phyloP scores from a whole-genome alignment of 2,113 vertebrate species.

The Alligator mississippiensis region DNA sequence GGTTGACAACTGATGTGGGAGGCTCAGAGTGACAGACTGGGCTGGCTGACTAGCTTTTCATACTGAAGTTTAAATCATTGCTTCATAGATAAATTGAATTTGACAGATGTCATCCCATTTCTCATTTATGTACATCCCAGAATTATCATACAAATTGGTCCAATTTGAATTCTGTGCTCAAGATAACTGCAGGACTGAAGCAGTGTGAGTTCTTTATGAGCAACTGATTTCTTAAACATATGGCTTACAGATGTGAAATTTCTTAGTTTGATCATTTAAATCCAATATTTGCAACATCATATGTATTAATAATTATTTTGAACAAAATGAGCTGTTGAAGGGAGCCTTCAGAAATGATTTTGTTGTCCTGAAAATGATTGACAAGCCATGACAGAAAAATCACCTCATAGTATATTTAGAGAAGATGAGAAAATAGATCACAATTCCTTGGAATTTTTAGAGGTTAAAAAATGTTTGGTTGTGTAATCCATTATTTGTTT shows the following conservation, averaged over 20 bases:
- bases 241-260: background rate
- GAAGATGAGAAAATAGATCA: background rate
- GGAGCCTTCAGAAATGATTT: background rate
- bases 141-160: background rate
- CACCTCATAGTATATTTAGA: background rate
- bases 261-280: background rate
- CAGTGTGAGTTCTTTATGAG: background rate
- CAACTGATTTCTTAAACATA: background rate
- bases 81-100: constrained; percentile 7
- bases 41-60: background rate
- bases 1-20: background rate
- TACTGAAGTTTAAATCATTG: background rate
- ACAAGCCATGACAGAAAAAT: background rate
- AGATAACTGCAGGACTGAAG: background rate
- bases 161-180: background rate
- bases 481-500: background rate
- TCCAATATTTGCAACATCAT: background rate
- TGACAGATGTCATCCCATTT: background rate
- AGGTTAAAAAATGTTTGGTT: background rate
- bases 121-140: background rate
- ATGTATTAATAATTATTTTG: background rate
- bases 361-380: background rate
- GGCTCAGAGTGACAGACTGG: background rate
- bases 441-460: background rate
- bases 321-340: background rate